Base-by-base conservation (phyloP, 2,888 invertebrate genomes). In the Linnaemya vulpina region DNA sequence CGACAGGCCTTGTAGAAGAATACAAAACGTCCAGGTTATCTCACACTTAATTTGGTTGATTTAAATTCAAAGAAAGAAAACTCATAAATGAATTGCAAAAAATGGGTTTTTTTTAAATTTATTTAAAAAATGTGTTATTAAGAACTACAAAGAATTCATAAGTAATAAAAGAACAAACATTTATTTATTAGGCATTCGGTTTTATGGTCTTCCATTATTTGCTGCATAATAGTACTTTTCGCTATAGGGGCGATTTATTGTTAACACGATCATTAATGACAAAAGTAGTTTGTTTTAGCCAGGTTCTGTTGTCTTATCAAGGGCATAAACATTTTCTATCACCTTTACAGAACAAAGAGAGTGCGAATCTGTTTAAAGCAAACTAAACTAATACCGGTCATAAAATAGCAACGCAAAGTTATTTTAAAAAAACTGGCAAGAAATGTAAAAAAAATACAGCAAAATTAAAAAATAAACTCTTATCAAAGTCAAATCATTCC, bases 381-480 rank as follows among this genome's bases (percentile, higher is more conserved):
- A 80, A 65, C 55, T 51, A 71, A 17, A 68, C 60, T 68, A 73
- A 46, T 63, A 35, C 55, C 55, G 65, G 46, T 79, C 43, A 73
- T 79, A 84, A 84, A 84, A 63, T 58, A 46, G 51, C 46, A 65
- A 73, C 43, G 38, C 77, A 62, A 78, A 81, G 81, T 63, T 65
- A 85, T 81, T 30, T 3, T 81, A 84, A 81, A 84, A 35, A 38
- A 53, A 68, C 46, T 70, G 53, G 13, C 67, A 58, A 35, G 51
- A 43, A 15, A 5, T 62, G 58, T 74, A 81, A 81, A 55, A 75
- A 30, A 81, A 62, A 67, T 63, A 53, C 17, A 62, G 58, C 22
- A 81, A 70, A 77, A 75, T 82, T 70, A 81, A 49, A 70, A 82
- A 81, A 74, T 81, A 70, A 81, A 78, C 13, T 85, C 81, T 85